Evolutionary conservation across 2,888 invertebrate species (phyloP).

Genomic region (Lochmaea capreae): DNA sequence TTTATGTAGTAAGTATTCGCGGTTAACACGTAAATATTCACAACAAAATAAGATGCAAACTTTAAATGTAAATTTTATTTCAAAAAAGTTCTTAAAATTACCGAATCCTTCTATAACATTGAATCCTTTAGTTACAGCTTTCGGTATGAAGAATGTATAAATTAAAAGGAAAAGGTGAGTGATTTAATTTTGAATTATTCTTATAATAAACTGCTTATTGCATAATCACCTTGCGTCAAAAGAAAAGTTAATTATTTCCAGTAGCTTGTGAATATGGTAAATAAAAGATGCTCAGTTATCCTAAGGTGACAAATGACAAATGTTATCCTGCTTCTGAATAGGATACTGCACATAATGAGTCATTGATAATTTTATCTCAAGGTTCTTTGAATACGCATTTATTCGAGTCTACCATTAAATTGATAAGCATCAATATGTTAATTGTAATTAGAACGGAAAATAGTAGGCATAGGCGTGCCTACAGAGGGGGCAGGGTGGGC

Average conservation of each 20-base stretch:
- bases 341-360: neutral
- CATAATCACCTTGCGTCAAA: neutral
- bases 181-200: no score
- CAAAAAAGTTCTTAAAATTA: no score
- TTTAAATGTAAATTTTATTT: no score
- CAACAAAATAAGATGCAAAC: no score
- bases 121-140: no score
- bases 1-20: no score
- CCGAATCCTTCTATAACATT: no score
- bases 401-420: neutral
- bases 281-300: neutral
- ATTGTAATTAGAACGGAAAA: neutral
- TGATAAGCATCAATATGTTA: neutral
- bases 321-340: slow-evolving; percentile 9
- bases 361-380: neutral
- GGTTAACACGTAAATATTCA: no score
- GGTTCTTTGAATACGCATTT: neutral
- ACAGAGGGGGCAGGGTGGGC: no score
- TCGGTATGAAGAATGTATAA: no score
- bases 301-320: neutral
- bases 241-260: neutral
- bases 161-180: no score
- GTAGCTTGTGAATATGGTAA: neutral
- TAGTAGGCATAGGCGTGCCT: no score
- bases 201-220: neutral